A percentile compares a stretch with the other conserved stretches of the same genome.
Evolutionary conservation across 2,888 invertebrate genomes (phyloP).

Genomic region (Cephus pulcher): DNA sequence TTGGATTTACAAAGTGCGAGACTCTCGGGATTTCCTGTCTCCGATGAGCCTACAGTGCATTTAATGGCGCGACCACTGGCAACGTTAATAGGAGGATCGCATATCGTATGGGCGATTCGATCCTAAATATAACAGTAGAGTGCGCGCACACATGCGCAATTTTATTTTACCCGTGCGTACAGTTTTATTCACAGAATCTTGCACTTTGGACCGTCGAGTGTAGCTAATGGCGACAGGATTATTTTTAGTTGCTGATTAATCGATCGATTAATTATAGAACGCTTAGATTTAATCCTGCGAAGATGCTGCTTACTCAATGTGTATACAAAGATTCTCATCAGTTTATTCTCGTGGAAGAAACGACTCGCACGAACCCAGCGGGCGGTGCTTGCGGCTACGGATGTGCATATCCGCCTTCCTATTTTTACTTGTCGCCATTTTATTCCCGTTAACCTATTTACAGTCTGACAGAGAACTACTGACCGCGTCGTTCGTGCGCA

Average conservation of each 20-base stretch:
- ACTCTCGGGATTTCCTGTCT: not conserved
- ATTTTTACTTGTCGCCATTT: not conserved
- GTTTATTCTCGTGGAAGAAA: not conserved
- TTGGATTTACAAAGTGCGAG: not conserved
- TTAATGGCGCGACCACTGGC: not conserved
- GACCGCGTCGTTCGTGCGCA: not conserved
- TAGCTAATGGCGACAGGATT: not conserved
- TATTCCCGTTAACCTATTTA: not conserved
- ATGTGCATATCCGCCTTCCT: not conserved
- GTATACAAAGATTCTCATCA: not conserved
- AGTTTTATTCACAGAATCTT: conserved; percentile 7
- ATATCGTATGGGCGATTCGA: not conserved
- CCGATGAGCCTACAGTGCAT: not conserved
- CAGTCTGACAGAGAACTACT: not conserved
- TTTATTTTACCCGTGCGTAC: not conserved
- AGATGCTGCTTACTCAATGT: not conserved
- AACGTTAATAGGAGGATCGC: not conserved
- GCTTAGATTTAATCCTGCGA: not conserved
- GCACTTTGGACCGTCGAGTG: conserved; percentile 26
- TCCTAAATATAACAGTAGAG: not conserved
- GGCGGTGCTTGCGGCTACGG: not conserved
- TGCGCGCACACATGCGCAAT: not conserved
- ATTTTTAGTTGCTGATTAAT: conserved; percentile 1
- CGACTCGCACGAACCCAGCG: not conserved
- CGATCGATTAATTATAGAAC: conserved; percentile 3